Evolutionary conservation across 1,140 invertebrate species (phyloP), one percentile per base, ranked within the genome.

Genomic region (Drosophila biarmipes): DNA sequence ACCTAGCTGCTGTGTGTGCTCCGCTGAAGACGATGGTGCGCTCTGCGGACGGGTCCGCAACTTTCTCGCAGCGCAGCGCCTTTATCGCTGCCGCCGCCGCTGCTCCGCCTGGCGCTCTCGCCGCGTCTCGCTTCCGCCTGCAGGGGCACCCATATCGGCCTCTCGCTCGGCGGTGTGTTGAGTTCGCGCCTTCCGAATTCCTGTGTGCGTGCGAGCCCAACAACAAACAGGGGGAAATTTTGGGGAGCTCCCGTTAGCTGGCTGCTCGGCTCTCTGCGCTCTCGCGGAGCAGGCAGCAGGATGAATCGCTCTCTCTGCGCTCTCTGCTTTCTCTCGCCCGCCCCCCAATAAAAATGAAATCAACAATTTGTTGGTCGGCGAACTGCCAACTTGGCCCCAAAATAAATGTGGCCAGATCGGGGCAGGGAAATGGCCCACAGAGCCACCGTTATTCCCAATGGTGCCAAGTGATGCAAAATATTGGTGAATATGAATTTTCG

Each of bases 11-110:
- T 90, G 71, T 73, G 74, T 84, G 80, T 90, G 86, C 80, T 74
- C 80, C 74, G 80, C 68, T 90, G 80, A 78, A 86, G 78, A 90
- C 86, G 86, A 90, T 86, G 80, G 86, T 85, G 86, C 80, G 86
- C 86, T 90, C 86, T 90, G 86, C 73, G 73, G 67, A 29, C 79
- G 58, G 49, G 51, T 56, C 52, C 63, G 68, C 46, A 66, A 59
- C 57, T 59, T 66, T 62, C 63, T 66, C 56, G 62, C 56, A 61
- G 57, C 62, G 43, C 54, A 62, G 43, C 24, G 35, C 37, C 57
- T 52, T 37, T 34, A 38, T 56, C 57, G 57, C 34, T 58, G 31
- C 34, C 56, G 27, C 21, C 19, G 21, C 29, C 56, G 56, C 29
- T 61, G 57, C 51, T 61, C 51, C 51, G 58, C 45, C 63, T 45